Evolutionary conservation across 2,113 vertebrate genomes (phyloP).

Genomic region (Puffinus mauretanicus): DNA sequence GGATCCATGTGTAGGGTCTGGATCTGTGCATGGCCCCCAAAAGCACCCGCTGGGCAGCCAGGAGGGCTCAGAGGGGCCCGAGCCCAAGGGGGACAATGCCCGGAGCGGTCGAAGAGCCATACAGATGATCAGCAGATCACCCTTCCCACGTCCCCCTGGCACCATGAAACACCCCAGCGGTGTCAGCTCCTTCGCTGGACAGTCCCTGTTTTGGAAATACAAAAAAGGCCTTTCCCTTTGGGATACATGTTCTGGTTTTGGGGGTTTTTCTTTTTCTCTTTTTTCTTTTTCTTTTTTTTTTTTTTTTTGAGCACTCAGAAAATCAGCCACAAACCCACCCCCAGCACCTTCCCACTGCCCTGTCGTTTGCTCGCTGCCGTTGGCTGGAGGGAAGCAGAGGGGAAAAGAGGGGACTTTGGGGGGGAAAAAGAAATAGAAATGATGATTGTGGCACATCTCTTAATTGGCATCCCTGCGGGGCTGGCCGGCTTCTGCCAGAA

Average conservation of each 20-base stretch:
- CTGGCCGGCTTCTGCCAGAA: not conserved
- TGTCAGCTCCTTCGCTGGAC: not conserved
- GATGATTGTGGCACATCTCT: not conserved
- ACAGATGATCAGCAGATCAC: not conserved
- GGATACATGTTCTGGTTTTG: not conserved
- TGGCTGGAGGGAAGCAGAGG: not conserved
- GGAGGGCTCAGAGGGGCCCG: accelerated
- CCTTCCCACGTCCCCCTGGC: not conserved
- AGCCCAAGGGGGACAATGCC: not conserved
- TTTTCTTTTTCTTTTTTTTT: not conserved
- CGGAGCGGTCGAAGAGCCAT: not conserved
- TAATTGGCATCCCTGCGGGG: not conserved
- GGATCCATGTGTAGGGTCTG: not conserved
- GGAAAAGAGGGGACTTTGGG: not conserved
- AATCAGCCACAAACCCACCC: not conserved
- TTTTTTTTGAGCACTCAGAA: not conserved
- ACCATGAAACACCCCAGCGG: not conserved
- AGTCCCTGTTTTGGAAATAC: not conserved
- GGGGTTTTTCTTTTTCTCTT: not conserved
- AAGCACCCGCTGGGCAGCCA: not conserved
- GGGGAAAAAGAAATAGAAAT: not conserved
- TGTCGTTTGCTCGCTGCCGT: not conserved
- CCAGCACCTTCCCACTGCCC: not conserved
- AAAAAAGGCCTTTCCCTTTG: not conserved
- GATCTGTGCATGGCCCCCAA: not conserved